Evolutionary conservation across 1,140 invertebrate species (phyloP), one percentile per base, ranked within the genome.

Genomic region (Ceratina japonica): DNA sequence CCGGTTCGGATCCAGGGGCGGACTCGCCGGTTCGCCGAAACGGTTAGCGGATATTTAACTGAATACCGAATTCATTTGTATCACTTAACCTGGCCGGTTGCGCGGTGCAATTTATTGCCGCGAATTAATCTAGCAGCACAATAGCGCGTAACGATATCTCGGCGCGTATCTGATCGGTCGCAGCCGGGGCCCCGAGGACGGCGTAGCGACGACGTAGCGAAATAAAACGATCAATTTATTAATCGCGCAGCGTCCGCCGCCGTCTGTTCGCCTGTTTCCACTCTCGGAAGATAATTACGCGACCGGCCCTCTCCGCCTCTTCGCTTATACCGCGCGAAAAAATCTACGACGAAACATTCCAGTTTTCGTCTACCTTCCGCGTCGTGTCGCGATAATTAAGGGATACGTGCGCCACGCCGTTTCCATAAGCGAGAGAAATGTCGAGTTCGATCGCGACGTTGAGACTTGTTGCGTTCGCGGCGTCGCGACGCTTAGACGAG

Each of bases 221-320:
- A 78, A 78, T 78, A 78, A 78, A 78, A 78, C 75, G 71, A 78
- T 78, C 71, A 78, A 72, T 78, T 78, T 78, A 78, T 78, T 78
- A 78, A 78, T 78, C 75, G 72, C 63, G 68, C 68, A 51, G 75
- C 62, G 16, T n/a, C 75, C 75, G 69, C 44, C 58, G 59, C n/a
- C n/a, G n/a, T 75, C 31, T 49, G 44, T 51, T 74, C 61, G 51
- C 69, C 75, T 54, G n/a, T 77, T 52, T 58, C 62, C 59, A 27
- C 58, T 71, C 68, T 66, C 56, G 49, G 16, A 49, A 65, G 74
- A 76, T 76, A 76, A 76, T 76, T 76, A 76, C 65, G 56, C 74
- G 74, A n/a, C 18, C 44, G 22, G n/a, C 16, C 20, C 44, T 31
- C 4, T 16, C 27, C 64, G 64, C 16, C 20, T 59, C 3, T 16